A percentile compares a stretch with the other conserved stretches of the same genome.
These are phyloP conservation scores for Aporophyla lueneburgensis DNA, from an alignment of 2,888 invertebrate genomes.

Conservation along the genomic window DNA sequence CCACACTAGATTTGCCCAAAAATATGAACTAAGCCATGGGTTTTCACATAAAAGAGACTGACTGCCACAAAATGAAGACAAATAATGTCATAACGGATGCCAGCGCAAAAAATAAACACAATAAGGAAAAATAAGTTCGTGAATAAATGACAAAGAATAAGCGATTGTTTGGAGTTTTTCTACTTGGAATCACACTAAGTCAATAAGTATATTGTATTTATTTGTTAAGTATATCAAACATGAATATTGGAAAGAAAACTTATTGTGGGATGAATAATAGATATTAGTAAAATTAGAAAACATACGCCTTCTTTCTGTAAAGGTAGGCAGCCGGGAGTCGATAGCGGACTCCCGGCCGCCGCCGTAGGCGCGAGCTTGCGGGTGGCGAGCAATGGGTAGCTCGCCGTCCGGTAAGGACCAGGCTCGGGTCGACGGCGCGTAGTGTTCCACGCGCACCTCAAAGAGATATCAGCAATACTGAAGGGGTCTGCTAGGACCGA, in stretches of 20 bases:
- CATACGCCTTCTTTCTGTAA: no score
- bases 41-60: slow-evolving; percentile 11
- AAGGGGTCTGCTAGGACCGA: no score
- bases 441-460: no score
- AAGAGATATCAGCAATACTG: no score
- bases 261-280: neutral
- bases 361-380: no score
- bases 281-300: neutral
- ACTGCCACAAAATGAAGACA: slow-evolving; percentile 26
- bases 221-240: neutral
- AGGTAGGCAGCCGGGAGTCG: no score
- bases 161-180: slow-evolving; percentile 5
- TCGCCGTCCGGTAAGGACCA: no score
- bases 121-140: slow-evolving; percentile 30
- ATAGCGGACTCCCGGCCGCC: no score
- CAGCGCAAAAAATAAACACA: slow-evolving; percentile 22
- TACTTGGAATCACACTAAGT: slow-evolving; percentile 4
- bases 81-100: slow-evolving; percentile 30
- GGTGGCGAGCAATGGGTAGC: no score
- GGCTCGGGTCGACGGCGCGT: no score
- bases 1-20: slow-evolving; percentile 9
- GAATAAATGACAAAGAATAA: slow-evolving; percentile 45
- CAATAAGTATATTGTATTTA: slow-evolving; percentile 11
- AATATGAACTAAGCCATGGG: neutral
- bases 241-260: neutral